Conservation (phyloP, 2,113 vertebrate species). For the Carassius auratus region DNA sequence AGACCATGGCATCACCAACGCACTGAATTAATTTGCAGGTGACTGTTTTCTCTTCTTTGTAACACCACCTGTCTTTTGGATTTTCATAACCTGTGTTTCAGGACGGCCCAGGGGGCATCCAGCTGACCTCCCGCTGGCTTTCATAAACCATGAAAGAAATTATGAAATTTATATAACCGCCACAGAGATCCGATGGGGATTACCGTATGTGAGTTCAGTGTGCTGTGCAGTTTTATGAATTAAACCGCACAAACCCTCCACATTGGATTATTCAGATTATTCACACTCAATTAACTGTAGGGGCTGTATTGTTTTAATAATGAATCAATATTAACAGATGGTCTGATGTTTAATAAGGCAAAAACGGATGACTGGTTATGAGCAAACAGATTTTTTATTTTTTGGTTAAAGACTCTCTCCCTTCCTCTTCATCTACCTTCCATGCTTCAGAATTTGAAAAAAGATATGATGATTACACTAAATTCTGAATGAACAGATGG, state of each 20-base stretch:
- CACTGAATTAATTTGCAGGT: conserved; percentile 1
- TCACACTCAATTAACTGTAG: conserved; percentile 1
- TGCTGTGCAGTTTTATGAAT: conserved; percentile 5
- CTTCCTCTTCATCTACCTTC: background rate
- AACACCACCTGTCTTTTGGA: background rate
- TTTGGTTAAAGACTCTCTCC: background rate
- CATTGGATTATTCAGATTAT: conserved; percentile 26
- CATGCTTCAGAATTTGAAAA: conserved; percentile 18
- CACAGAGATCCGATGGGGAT: conserved; percentile 20
- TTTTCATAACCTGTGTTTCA: conserved; percentile 45
- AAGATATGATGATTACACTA: background rate
- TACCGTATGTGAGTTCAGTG: conserved; percentile 16
- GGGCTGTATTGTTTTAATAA: conserved; percentile 33
- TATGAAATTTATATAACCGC: conserved; percentile 47
- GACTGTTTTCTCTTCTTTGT: conserved; percentile 1
- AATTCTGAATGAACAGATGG: conserved; percentile 49
- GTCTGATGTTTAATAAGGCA: conserved; percentile 31
- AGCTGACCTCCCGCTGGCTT: conserved; percentile 23
- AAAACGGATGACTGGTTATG: conserved; percentile 18
- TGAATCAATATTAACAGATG: conserved; percentile 46
- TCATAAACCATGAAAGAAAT: conserved; percentile 45
- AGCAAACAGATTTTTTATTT: conserved; percentile 14
- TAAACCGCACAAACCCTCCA: background rate
- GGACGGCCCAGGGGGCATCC: conserved; percentile 28
- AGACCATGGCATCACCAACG: background rate